Base-by-base conservation (phyloP, 1,140 invertebrate species). In the Drosophila sulfurigaster region DNA sequence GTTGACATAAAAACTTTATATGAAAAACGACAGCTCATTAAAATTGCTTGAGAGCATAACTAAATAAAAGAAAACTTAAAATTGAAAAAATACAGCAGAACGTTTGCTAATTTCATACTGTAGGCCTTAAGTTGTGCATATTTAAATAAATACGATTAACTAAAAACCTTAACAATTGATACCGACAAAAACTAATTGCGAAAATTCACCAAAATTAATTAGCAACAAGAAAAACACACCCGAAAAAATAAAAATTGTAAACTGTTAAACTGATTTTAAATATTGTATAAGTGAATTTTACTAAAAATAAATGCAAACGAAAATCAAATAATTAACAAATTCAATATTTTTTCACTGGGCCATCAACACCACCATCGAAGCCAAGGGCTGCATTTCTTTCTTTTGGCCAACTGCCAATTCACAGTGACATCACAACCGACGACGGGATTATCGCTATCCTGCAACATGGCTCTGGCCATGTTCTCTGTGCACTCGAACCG, bases 251-350 rank as follows among this genome's bases (percentile, higher is more conserved):
- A 56, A 57, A 41, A 51, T 88, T 87, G 83, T 88, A 88, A 89
- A 81, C 87, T 88, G 83, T 89, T 88, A 88, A 88, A 88, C 83
- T 88, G 83, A 88, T 88, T 88, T 88, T 88, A 88, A 87, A 87
- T 80, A 88, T 75, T 75, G 57, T 70, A 56, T 89, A 88, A 88
- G 81, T 54, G 51, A 88, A 88, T 88, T 88, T 88, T 88, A 88
- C 74, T 88, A 89, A 81, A 88, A 88, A 88, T 85, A 88, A 81
- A 89, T 62, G 68, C 73, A 45, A 77, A 89, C 52, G 46, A 88
- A 78, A 83, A 80, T 49, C 45, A 65, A 79, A 79, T 43, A 63
- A 58, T 59, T 41, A 52, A 45, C 1, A 28, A 35, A 7, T 32
- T 15, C 1, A 10, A 10, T 10, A 8, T 10, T 38, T 38, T 10